Evolutionary conservation across 2,888 invertebrate genomes (phyloP), one percentile per base, ranked within the genome.

Genomic region (Tenthredo amoena): DNA sequence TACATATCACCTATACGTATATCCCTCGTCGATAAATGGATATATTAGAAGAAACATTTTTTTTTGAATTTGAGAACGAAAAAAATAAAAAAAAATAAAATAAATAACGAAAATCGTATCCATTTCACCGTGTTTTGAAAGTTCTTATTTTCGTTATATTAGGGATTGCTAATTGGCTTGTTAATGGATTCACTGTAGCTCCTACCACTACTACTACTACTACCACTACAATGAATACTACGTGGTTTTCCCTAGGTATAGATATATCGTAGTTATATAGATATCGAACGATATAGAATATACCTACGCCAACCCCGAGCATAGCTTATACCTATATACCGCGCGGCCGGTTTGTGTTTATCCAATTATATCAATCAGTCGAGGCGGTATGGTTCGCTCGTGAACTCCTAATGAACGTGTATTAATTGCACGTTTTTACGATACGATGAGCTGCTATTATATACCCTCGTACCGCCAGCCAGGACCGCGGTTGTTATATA

Each of bases 281-380:
- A 34, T 71, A 18, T 71, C 18, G 34, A 71, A 37, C 37, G 34
- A 71, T 71, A 71, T 71, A 34, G 34, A 31, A 68, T 37, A 15
- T 37, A 71, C 6, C 18, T 55, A 55, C 1, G 1, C 55, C 55
- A n/a, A n/a, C 55, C 6, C 55, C 43, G 43, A 40, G 72, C 43
- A 71, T 21, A 74, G n/a, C 72, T 47, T 71, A 71, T 31, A 10
- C n/a, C n/a, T n/a, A 26, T 71, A 34, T 4, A n/a, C 72, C 6
- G 12, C 21, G 40, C 21, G 72, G 43, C 40, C 21, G 72, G 72
- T n/a, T 77, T 50, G 77, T 77, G 31, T 47, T 55, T 77, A 77
- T 77, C 77, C 47, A 77, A 77, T 77, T 77, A 77, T 77, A 50
- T 77, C 77, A 77, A 77, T 77, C 55, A 77, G 55, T 55, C 34